Conservation (phyloP, 2,797 vertebrate species). For the Threskiornis aethiopicus region DNA sequence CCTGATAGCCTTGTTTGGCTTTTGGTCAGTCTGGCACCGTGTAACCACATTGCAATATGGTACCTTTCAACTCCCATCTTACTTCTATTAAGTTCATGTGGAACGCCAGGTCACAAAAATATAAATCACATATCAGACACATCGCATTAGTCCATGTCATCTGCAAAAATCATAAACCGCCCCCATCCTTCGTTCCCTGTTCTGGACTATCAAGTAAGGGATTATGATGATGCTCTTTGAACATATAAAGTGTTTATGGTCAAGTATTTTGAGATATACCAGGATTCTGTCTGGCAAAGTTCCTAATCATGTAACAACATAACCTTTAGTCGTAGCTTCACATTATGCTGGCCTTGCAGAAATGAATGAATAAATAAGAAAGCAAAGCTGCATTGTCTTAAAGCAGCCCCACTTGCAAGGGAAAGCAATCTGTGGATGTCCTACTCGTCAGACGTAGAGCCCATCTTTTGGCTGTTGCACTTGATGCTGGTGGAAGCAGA, state of each 20-base stretch:
- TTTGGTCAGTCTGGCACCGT: not conserved
- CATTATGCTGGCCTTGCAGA: conserved; percentile 15
- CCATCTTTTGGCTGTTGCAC: not conserved
- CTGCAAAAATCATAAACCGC: not conserved
- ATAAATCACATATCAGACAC: not conserved
- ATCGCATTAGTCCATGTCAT: not conserved
- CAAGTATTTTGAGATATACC: not conserved
- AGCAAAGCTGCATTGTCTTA: not conserved
- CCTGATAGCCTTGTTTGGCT: not conserved
- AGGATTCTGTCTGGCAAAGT: not conserved
- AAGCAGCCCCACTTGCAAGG: not conserved
- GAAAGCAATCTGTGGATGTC: not conserved
- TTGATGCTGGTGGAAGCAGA: not conserved
- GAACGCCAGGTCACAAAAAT: not conserved
- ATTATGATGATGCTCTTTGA: conserved; percentile 14
- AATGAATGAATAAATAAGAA: not conserved
- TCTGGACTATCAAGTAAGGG: not conserved
- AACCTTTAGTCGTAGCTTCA: not conserved
- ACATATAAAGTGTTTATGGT: conserved; percentile 38
- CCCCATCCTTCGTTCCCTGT: not conserved
- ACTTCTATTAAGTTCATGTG: not conserved
- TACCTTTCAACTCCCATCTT: not conserved
- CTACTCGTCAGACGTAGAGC: not conserved
- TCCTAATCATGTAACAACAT: conserved; percentile 2
- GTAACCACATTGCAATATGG: not conserved